A percentile compares a stretch with the other conserved stretches of the same genome.
Conservation (phyloP, 2,113 vertebrate genomes). For the Psettodes erumei region DNA sequence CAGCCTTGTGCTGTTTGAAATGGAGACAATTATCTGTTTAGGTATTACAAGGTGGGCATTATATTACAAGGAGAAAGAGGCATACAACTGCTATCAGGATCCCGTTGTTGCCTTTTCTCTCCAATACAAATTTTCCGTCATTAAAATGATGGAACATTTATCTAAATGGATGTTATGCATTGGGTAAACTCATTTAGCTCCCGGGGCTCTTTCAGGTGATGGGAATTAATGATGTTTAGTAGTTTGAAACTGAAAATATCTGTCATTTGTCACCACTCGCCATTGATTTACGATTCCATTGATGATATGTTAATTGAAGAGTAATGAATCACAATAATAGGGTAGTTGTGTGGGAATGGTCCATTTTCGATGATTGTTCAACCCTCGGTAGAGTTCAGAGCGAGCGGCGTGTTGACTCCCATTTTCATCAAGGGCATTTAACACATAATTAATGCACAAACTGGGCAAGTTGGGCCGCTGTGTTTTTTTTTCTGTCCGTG, state of each 20-base stretch:
- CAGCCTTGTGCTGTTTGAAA: slow-evolving; percentile 77
- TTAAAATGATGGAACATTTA: slow-evolving; percentile 82
- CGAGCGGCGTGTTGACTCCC: slow-evolving; percentile 62
- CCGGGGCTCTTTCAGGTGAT: slow-evolving; percentile 83
- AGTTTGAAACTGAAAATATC: slow-evolving; percentile 83
- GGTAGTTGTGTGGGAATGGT: slow-evolving; percentile 69
- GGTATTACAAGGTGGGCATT: slow-evolving; percentile 77
- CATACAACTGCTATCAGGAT: slow-evolving; percentile 69
- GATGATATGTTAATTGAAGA: slow-evolving; percentile 83
- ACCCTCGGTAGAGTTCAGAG: slow-evolving; percentile 63
- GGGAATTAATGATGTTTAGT: slow-evolving; percentile 85
- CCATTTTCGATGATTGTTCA: slow-evolving; percentile 63
- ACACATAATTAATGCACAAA: slow-evolving; percentile 70
- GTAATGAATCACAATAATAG: slow-evolving; percentile 79
- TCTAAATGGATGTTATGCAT: slow-evolving; percentile 83
- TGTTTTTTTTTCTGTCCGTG: slow-evolving; percentile 68
- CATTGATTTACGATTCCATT: slow-evolving; percentile 81
- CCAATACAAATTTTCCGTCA: slow-evolving; percentile 70
- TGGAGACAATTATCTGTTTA: slow-evolving; percentile 85
- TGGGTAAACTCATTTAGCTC: slow-evolving; percentile 85
- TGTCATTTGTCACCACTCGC: slow-evolving; percentile 82
- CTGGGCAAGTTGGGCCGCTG: slow-evolving; percentile 35
- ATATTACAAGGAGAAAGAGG: slow-evolving; percentile 72
- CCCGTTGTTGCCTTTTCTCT: slow-evolving; percentile 64
- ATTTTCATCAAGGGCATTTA: slow-evolving; percentile 72